These are phyloP conservation scores for Hephaestus fuliginosus DNA, from an alignment of 2,797 vertebrate species.

Conservation along the genomic window DNA sequence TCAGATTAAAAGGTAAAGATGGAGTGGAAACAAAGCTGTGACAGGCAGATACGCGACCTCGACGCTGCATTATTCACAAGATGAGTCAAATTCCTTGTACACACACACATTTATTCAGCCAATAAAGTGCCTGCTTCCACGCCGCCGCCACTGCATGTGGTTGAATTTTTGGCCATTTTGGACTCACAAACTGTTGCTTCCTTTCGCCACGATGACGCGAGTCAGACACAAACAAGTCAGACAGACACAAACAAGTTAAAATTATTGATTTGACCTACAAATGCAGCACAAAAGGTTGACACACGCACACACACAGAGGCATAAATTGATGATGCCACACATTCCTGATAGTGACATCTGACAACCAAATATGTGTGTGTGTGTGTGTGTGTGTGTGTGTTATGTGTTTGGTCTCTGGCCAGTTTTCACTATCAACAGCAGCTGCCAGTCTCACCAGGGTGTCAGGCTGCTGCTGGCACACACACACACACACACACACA, in stretches of 20 bases:
- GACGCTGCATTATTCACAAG: not conserved
- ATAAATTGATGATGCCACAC: constrained; percentile 25
- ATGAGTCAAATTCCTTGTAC: not conserved
- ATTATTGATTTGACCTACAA: constrained; percentile 58
- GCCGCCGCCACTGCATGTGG: no score
- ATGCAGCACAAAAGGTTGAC: not conserved
- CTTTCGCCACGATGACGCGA: not conserved
- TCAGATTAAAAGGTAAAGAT: not conserved
- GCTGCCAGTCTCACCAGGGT: constrained; percentile 77
- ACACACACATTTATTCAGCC: no score
- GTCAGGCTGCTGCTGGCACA: constrained; percentile 75
- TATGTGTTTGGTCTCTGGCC: constrained; percentile 62
- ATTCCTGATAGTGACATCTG: constrained; percentile 42
- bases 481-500: constrained; percentile 45
- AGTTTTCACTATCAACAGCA: constrained; percentile 80
- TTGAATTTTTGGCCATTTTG: not conserved
- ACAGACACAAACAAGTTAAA: constrained; percentile 36
- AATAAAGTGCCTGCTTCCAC: no score
- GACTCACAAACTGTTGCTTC: not conserved
- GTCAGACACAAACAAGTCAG: not conserved
- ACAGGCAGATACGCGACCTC: not conserved
- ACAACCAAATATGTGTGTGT: constrained; percentile 19
- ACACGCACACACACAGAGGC: not conserved
- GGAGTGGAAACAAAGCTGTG: not conserved
- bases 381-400: constrained; percentile 42